A percentile compares a stretch with the other conserved stretches of the same genome.
Evolutionary conservation across 2,888 invertebrate species (phyloP).

Genomic region (Limnephilus auricula): DNA sequence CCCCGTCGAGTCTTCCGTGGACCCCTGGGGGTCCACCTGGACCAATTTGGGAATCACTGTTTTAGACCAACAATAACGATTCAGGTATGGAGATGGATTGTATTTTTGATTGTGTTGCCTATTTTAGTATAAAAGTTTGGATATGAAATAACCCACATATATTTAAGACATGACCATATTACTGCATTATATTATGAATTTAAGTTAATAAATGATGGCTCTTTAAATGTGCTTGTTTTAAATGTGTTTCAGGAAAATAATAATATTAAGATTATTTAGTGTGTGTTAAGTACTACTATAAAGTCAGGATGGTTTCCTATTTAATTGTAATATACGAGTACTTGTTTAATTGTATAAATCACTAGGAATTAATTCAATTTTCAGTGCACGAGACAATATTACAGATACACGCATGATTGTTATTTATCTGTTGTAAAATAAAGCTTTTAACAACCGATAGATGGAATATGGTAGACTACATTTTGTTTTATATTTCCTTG

Average conservation of each 20-base stretch:
- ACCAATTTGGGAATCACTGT: too few relatives aligned
- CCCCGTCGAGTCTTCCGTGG: too few relatives aligned
- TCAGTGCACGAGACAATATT: constrained; percentile 67
- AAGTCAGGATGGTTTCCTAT: constrained; percentile 39
- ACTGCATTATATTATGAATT: not conserved
- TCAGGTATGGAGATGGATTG: too few relatives aligned
- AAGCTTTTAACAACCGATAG: constrained; percentile 20
- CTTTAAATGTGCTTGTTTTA: not conserved
- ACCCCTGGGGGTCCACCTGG: too few relatives aligned
- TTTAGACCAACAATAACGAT: too few relatives aligned
- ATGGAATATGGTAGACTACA: not conserved
- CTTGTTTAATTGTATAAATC: constrained; percentile 40
- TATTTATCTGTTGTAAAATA: constrained; percentile 20
- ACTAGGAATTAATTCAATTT: constrained; percentile 50
- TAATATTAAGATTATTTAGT: not conserved
- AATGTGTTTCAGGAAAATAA: not conserved
- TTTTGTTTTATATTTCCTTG: not conserved
- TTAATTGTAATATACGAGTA: constrained; percentile 48
- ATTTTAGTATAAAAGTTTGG: not conserved
- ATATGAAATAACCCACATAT: not conserved
- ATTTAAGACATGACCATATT: not conserved
- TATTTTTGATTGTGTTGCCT: too few relatives aligned
- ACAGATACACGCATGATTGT: constrained; percentile 42
- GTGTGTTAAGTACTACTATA: not conserved
- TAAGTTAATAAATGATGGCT: not conserved